A percentile compares a stretch with the other conserved stretches of the same genome.
Evolutionary conservation across 2,888 invertebrate species (phyloP).

Genomic region (Phymatocera aterrima): DNA sequence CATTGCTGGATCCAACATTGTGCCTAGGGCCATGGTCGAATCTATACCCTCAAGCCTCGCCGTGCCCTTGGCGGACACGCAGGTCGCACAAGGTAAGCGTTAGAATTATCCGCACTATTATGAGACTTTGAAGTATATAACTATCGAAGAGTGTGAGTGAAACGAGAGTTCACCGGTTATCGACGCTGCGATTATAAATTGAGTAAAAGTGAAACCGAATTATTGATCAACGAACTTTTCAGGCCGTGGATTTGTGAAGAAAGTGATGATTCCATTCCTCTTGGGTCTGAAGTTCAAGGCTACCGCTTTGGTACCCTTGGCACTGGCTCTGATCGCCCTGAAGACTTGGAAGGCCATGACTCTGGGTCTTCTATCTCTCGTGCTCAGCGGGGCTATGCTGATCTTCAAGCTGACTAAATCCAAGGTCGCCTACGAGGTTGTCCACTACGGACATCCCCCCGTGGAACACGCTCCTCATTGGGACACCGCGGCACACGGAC

Average conservation of each 20-base stretch:
- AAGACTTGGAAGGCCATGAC: conserved; percentile 95
- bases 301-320: conserved; percentile 88
- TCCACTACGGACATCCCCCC: conserved; percentile 87
- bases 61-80: conserved; percentile 82
- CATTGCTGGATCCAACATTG: conserved; percentile 72
- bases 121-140: background rate
- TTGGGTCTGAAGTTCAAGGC: conserved; percentile 92
- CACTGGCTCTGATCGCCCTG: conserved; percentile 88
- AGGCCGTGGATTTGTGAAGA: conserved; percentile 90
- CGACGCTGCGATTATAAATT: background rate
- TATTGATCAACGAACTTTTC: conserved; percentile 62
- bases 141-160: conserved; percentile 48
- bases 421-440: conserved; percentile 92
- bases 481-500: conserved; percentile 70
- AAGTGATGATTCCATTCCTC: conserved; percentile 90
- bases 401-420: conserved; percentile 93
- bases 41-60: conserved; percentile 82
- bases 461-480: conserved; percentile 78
- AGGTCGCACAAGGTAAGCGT: conserved; percentile 69
- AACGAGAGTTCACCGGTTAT: background rate
- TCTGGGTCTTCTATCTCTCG: conserved; percentile 88
- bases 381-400: conserved; percentile 89
- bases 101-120: background rate
- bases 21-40: conserved; percentile 81
- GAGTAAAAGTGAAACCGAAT: conserved; percentile 45